Evolutionary conservation across 2,888 invertebrate genomes (phyloP).

Genomic region (Microctonus hyperodae): DNA sequence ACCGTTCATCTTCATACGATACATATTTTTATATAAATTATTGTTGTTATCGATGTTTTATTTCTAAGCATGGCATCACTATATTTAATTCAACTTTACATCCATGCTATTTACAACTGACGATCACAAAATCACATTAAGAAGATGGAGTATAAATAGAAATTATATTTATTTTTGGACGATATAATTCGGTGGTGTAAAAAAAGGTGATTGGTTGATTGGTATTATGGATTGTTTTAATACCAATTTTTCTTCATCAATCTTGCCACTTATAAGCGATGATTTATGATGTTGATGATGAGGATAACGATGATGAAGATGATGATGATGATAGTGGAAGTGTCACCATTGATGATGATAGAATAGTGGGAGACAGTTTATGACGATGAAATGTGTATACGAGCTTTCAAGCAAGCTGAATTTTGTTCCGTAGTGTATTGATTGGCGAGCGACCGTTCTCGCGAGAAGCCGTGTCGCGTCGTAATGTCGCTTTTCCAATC

Average conservation of each 20-base stretch:
- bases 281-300: no score
- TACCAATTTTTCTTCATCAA: no score
- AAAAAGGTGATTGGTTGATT: no score
- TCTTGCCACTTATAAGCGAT: no score
- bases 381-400: conserved; percentile 40
- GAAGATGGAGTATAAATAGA: no score
- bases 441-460: conserved; percentile 47
- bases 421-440: conserved; percentile 45
- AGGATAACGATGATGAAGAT: conserved; percentile 23
- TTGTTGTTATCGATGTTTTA: neutral
- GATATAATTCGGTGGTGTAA: no score
- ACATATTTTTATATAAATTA: conserved; percentile 17
- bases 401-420: conserved; percentile 42
- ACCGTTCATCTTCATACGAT: conserved; percentile 30
- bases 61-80: neutral
- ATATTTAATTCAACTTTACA: no score
- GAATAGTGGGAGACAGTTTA: conserved; percentile 19
- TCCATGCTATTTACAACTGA: no score
- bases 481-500: conserved; percentile 24
- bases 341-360: conserved; percentile 15
- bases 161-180: no score
- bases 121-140: no score
- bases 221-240: no score
- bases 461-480: conserved; percentile 39
- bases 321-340: conserved; percentile 16